Evolutionary conservation across 2,797 vertebrate species (phyloP).

Genomic region (Cynodonichthys magdalenae): DNA sequence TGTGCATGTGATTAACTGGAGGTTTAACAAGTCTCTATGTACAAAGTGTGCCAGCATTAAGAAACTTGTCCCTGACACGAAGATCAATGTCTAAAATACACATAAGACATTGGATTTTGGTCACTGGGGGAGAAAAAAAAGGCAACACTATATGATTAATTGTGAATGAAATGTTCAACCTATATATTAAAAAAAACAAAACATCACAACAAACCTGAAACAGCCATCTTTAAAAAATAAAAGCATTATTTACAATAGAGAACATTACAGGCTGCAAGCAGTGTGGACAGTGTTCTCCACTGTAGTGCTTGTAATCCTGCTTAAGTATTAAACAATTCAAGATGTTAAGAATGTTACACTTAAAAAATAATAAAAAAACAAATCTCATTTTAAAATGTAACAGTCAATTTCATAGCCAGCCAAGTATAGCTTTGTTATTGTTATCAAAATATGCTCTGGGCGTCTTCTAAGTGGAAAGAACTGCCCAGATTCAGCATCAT

Average conservation of each 20-base stretch:
- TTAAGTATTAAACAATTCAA: slow-evolving; percentile 71
- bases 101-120: slow-evolving; percentile 82
- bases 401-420: slow-evolving; percentile 81
- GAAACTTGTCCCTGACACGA: slow-evolving; percentile 76
- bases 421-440: slow-evolving; percentile 76
- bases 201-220: slow-evolving; percentile 61
- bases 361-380: slow-evolving; percentile 26
- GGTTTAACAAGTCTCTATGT: slow-evolving; percentile 67
- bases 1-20: slow-evolving; percentile 70
- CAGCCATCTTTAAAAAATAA: slow-evolving; percentile 60
- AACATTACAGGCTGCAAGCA: slow-evolving; percentile 73
- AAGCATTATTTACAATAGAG: slow-evolving; percentile 73
- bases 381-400: slow-evolving; percentile 68
- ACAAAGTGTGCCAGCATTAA: slow-evolving; percentile 74
- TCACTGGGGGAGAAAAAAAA: slow-evolving; percentile 63
- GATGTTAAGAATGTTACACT: slow-evolving; percentile 66
- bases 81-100: slow-evolving; percentile 73
- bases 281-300: slow-evolving; percentile 74
- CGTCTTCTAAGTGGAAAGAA: slow-evolving; percentile 68
- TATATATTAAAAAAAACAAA: slow-evolving; percentile 61
- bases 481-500: slow-evolving; percentile 52
- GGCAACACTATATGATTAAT: slow-evolving; percentile 76
- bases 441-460: slow-evolving; percentile 76
- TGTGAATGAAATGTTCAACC: slow-evolving; percentile 71
- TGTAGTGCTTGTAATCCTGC: slow-evolving; percentile 73